Conservation (phyloP, 2,113 vertebrate genomes). For the Gulo gulo region DNA sequence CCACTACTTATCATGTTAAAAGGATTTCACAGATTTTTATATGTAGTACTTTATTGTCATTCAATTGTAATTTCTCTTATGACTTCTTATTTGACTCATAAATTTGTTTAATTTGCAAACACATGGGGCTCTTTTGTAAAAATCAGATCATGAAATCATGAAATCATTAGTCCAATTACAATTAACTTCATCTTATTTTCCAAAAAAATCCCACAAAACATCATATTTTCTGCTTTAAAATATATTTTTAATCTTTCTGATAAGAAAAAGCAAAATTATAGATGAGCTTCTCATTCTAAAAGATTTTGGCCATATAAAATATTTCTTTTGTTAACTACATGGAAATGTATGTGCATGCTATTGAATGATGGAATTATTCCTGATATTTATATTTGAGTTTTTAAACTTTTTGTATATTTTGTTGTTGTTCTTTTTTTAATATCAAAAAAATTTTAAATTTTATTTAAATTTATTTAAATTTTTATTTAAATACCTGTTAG, state of each 20-base stretch:
- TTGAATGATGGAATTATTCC: not conserved
- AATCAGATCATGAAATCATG: not conserved
- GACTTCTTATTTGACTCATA: not conserved
- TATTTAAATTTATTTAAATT: too few relatives aligned
- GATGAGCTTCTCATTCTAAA: not conserved
- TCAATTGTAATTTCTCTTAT: not conserved
- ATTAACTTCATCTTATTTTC: not conserved
- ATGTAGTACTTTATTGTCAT: slow-evolving; percentile 40
- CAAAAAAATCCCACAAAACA: not conserved
- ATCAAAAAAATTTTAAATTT: not conserved
- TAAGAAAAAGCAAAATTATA: slow-evolving; percentile 11
- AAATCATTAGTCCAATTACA: not conserved
- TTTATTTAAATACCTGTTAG: not conserved
- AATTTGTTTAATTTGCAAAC: not conserved
- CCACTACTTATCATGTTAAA: not conserved
- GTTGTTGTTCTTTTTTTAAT: not conserved
- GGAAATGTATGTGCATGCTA: not conserved
- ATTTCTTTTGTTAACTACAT: slow-evolving; percentile 21
- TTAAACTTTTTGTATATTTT: not conserved
- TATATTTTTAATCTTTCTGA: not conserved
- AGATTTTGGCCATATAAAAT: not conserved
- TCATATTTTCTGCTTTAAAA: slow-evolving; percentile 1
- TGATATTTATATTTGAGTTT: not conserved
- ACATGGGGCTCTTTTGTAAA: not conserved
- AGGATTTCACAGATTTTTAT: slow-evolving; percentile 9